These are phyloP conservation scores for Pseudoips prasinana DNA, from an alignment of 2,888 invertebrate genomes.

Conservation along the genomic window DNA sequence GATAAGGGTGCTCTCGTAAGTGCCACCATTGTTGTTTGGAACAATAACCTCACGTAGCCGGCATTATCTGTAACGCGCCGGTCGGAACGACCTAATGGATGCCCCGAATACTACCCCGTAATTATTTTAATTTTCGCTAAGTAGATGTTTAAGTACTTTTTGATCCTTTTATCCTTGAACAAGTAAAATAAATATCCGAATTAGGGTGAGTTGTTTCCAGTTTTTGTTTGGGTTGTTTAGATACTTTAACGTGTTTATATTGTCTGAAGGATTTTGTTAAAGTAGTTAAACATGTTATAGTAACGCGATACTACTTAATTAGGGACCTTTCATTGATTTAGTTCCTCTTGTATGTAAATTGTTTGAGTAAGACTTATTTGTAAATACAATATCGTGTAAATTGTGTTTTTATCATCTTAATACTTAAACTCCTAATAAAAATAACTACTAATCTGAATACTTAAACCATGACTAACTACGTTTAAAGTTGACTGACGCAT, in stretches of 20 bases:
- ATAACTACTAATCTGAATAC: no score
- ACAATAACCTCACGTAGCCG: conserved; percentile 61
- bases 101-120: conserved; percentile 52
- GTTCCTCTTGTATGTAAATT: no score
- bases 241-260: conserved; percentile 21
- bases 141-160: conserved; percentile 54
- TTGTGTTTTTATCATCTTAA: no score
- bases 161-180: conserved; percentile 51
- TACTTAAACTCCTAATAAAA: no score
- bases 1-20: conserved; percentile 64
- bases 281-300: conserved; percentile 1
- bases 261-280: conserved; percentile 3
- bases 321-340: no score
- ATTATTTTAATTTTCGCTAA: conserved; percentile 68
- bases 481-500: no score
- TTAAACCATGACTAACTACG: no score
- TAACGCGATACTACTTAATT: neutral
- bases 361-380: no score
- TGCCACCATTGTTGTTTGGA: conserved; percentile 60
- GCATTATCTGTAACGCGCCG: conserved; percentile 60
- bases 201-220: conserved; percentile 40
- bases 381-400: no score
- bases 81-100: conserved; percentile 60
- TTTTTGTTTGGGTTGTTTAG: conserved; percentile 33
- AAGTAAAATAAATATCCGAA: conserved; percentile 44